phyloP scores from a whole-genome alignment of 2,113 vertebrate species.

The Brachypodius melanocephalos region DNA sequence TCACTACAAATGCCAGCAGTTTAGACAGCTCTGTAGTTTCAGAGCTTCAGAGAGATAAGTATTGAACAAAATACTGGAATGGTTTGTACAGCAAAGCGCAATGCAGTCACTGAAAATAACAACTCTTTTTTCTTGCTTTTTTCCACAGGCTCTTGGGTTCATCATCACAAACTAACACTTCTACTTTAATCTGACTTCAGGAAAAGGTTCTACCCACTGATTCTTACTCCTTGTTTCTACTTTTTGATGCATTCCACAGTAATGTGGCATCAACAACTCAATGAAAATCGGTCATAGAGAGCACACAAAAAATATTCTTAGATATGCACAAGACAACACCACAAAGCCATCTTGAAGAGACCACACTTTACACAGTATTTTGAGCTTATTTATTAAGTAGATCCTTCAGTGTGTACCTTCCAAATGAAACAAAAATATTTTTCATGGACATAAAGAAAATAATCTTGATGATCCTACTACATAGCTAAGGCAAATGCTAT shows the following conservation, averaged over 20 bases:
- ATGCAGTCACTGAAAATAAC: background rate
- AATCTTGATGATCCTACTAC: background rate
- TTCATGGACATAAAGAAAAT: background rate
- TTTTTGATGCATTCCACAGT: background rate
- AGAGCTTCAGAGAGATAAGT: background rate
- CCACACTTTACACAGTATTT: background rate
- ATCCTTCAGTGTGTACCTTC: background rate
- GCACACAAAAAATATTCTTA: background rate
- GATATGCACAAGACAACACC: background rate
- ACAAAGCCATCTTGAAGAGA: background rate
- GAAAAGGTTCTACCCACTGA: background rate
- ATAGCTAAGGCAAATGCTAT: background rate
- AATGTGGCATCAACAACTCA: background rate
- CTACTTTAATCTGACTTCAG: background rate
- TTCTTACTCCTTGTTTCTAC: background rate
- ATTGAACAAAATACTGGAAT: background rate
- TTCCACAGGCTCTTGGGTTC: background rate
- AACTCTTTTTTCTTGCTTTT: background rate
- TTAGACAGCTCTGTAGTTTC: slow-evolving; percentile 14
- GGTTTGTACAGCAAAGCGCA: background rate
- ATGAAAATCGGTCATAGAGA: background rate
- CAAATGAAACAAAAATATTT: background rate
- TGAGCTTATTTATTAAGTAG: background rate
- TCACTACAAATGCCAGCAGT: slow-evolving; percentile 46
- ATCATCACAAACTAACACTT: background rate